These are phyloP conservation scores for Spilogale gracilis DNA, from an alignment of 2,113 vertebrate genomes.

Conservation along the genomic window DNA sequence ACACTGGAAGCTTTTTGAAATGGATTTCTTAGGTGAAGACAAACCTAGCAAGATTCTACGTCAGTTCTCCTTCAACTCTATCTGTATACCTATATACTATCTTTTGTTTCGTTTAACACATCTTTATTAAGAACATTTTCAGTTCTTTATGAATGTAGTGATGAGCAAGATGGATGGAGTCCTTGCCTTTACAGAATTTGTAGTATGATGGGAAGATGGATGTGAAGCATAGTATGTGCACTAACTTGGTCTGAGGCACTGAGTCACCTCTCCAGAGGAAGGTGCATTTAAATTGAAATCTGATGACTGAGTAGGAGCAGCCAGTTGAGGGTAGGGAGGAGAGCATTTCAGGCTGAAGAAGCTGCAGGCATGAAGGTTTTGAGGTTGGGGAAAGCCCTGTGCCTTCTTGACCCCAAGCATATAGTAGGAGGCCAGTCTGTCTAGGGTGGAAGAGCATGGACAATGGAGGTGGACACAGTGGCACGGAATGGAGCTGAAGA, in stretches of 20 bases:
- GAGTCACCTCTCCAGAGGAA: background rate
- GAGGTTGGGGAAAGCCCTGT: background rate
- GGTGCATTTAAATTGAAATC: background rate
- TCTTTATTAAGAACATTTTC: background rate
- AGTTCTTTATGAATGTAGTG: background rate
- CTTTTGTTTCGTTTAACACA: background rate
- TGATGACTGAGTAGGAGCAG: background rate
- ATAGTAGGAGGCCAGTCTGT: no score
- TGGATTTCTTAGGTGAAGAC: background rate
- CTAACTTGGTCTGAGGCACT: background rate
- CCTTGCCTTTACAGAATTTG: background rate
- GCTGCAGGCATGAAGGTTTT: background rate
- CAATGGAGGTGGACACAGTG: accelerated
- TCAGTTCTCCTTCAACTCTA: background rate
- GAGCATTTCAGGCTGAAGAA: background rate
- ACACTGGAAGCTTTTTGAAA: background rate
- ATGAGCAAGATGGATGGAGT: background rate
- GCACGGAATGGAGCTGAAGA: background rate
- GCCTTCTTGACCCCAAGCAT: background rate
- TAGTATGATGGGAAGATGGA: background rate
- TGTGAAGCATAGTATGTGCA: background rate
- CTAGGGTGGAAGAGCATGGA: background rate
- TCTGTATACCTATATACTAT: background rate
- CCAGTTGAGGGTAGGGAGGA: accelerated
- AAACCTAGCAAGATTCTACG: background rate